These are phyloP conservation scores for Piaya cayana DNA, from an alignment of 2,113 vertebrate species.

Conservation along the genomic window DNA sequence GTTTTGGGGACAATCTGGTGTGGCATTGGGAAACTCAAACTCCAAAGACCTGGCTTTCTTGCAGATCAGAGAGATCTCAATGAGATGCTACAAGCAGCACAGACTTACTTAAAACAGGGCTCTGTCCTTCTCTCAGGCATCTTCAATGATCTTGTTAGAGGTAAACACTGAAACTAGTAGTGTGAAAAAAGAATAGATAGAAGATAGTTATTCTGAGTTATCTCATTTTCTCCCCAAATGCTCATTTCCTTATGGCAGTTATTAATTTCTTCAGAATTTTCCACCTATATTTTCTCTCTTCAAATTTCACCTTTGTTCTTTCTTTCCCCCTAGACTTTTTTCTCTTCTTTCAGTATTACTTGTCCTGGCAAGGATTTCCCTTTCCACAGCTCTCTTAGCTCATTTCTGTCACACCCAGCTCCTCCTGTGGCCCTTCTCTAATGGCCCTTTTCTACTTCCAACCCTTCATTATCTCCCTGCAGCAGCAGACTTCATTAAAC, in stretches of 20 bases:
- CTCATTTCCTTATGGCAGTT: background rate
- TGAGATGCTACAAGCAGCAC: background rate
- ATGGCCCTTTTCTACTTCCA: background rate
- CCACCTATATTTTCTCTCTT: background rate
- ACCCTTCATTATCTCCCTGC: accelerated
- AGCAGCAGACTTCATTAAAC: background rate
- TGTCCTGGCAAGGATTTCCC: background rate
- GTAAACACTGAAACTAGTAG: background rate
- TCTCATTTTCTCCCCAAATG: background rate
- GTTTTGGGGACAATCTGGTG: background rate
- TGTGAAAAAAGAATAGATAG: background rate
- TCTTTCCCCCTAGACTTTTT: too few relatives aligned
- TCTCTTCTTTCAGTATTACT: background rate
- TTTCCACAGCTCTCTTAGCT: background rate
- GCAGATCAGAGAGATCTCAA: background rate
- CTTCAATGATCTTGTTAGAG: background rate
- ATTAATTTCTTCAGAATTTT: background rate
- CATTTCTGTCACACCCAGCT: background rate
- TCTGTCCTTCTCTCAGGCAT: background rate
- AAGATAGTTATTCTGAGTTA: background rate
- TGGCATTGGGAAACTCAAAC: background rate
- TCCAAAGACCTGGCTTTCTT: background rate
- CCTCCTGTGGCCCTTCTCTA: background rate
- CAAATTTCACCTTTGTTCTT: background rate
- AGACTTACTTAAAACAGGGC: background rate